Conservation (phyloP, 2,113 vertebrate species). For the Dicerorhinus sumatrensis region DNA sequence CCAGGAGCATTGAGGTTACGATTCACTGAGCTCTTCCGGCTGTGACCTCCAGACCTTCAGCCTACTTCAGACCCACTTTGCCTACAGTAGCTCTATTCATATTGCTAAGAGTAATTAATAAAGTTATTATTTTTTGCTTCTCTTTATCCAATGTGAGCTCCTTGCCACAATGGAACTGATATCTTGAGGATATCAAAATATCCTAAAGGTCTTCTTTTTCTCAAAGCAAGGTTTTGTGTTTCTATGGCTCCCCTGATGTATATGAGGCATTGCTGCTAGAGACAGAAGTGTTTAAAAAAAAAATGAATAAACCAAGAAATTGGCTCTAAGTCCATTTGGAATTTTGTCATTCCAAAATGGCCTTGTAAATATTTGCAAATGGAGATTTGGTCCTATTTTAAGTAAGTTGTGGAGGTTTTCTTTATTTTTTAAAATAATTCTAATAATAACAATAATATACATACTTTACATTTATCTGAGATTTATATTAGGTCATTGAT, state of each 20-base stretch:
- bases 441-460: background rate
- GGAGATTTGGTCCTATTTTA: background rate
- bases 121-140: background rate
- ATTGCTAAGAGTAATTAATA: background rate
- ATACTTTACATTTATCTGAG: background rate
- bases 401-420: background rate
- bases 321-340: background rate
- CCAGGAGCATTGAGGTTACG: background rate
- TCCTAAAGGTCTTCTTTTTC: background rate
- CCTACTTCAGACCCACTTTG: background rate
- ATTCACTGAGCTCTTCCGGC: background rate
- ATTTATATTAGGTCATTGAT: background rate
- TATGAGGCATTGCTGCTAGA: background rate
- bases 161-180: background rate
- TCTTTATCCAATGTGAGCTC: background rate
- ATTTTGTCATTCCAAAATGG: background rate
- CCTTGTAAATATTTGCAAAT: background rate
- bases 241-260: background rate
- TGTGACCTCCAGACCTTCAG: background rate
- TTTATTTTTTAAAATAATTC: background rate
- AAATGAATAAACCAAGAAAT: background rate
- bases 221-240: background rate
- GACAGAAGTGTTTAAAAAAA: background rate
- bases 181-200: background rate
- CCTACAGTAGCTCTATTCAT: fast-evolving